Evolutionary conservation across 2,888 invertebrate species (phyloP), one percentile per base, ranked within the genome.

Genomic region (Helobdella robusta): DNA sequence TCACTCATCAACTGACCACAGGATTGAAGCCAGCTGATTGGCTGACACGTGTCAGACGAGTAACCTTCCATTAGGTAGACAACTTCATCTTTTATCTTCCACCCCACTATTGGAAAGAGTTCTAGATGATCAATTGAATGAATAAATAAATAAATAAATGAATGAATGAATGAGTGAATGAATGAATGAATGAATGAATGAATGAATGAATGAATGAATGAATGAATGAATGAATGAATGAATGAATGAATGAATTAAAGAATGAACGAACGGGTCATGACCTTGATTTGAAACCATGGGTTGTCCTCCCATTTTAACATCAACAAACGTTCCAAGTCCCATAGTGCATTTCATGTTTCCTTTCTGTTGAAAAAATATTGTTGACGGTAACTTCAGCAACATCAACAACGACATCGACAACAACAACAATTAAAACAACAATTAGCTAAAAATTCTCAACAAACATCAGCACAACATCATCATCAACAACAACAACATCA

Each of bases 21-120:
- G 36, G 72, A 72, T 64, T 79, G 74, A 4, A 79, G 87, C 94
- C 94, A 97, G 68, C 87, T 85, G 5, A 97, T 85, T 6, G 90
- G 84, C 1, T 87, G 86, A 0, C 93, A 94, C 0, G 90, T 89
- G 76, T 95, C 93, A 71, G 89, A 87, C 8, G 89, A 87, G 0
- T 87, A 84, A 0, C 91, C 92, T 79, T 97, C 95, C 0, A 88
- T 87, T 44, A 89, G 82, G 77, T 86, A 92, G 2, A 74, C 75
- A 15, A 74, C 34, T 71, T 85, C 83, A 23, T 82, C 78, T 3
- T 82, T 80, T 40, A 85, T 81, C 70, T 83, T 83, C 94, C 95
- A 97, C 0, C 87, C 94, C 40, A 95, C 87, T 30, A 95, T 80
- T 0, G 97, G 95, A 80, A 93, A 93, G 44, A 93, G 83, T 0